phyloP scores from a whole-genome alignment of 2,113 vertebrate genomes.

The Gymnobelideus leadbeateri region DNA sequence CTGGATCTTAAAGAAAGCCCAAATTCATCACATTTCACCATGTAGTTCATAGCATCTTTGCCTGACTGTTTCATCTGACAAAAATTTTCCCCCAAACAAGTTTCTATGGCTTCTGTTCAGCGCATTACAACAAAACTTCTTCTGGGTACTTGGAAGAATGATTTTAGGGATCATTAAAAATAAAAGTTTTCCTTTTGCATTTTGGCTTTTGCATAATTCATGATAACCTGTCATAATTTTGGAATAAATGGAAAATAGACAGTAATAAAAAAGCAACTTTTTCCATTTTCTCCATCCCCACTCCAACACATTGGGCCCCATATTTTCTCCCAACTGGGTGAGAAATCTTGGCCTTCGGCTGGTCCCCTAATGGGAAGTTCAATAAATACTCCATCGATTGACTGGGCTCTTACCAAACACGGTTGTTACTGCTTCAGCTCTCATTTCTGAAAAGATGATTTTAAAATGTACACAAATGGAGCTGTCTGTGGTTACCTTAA shows the following conservation, averaged over 20 bases:
- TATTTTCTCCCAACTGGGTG: background rate
- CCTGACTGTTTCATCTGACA: background rate
- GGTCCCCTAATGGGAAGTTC: background rate
- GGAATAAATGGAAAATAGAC: background rate
- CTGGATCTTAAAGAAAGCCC: background rate
- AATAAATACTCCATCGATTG: background rate
- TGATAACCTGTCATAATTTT: background rate
- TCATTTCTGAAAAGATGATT: conserved; percentile 22
- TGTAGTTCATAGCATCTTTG: background rate
- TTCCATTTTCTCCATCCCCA: background rate
- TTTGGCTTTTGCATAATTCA: background rate
- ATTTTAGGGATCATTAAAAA: background rate
- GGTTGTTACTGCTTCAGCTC: background rate
- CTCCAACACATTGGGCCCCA: background rate
- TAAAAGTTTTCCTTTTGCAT: background rate
- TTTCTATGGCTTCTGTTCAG: background rate
- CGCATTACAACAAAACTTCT: background rate
- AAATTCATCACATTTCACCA: conserved; percentile 1
- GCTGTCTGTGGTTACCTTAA: conserved; percentile 67
- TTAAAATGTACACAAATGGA: conserved; percentile 19
- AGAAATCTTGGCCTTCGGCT: conserved; percentile 12
- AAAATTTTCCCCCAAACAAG: background rate
- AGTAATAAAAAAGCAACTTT: background rate
- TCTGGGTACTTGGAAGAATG: background rate
- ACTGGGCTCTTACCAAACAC: background rate